Base-by-base conservation (phyloP, 2,797 vertebrate genomes). In the Columba guinea region DNA sequence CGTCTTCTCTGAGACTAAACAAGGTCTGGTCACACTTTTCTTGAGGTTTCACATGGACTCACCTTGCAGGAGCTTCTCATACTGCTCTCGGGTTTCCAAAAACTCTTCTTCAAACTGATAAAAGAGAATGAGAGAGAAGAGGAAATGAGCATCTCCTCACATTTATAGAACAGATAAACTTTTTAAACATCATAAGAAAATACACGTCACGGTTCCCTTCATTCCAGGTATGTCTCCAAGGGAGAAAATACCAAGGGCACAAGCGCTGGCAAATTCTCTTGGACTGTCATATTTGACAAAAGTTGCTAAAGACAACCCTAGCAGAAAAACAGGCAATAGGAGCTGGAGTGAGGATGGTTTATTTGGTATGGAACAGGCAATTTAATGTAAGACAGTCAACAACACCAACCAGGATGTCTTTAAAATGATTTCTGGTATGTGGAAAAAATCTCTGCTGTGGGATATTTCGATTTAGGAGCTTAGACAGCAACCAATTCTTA, bases 81-180 rank as follows among this genome's bases (percentile, higher is more conserved):
- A 98, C 39, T 99, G 97, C 24, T 98, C 98, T 46, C 91, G 96
- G 8, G 96, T 98, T 86, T 98, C 98, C 84, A 99, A 73, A 94
- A 96, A 78, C 37, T 98, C 95, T 93, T 99, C 98, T 64, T 99
- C 99, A 96, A 99, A 99, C 99, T 99, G 97, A 71, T 64, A 83
- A 78, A 92, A 82, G 39, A 53, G 71, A 82, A 63, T 6, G 41
- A 78, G 11, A 17, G 46, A 55, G 24, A 79, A 51, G n/a, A 77
- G 20, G 24, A 86, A 88, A 58, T 28, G 0, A 88, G 18, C 3
- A 8, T 39, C 9, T 84, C 71, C 53, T 77, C 37, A 81, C 22
- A 59, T 44, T 87, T 87, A 44, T 70, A 44, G 35, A 84, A 53
- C 23, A 89, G 24, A 55, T 9, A 91, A 28, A 26, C 10, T 48